These are phyloP conservation scores for Pogonocichla stellata DNA, from an alignment of 2,113 vertebrate species.

Conservation along the genomic window DNA sequence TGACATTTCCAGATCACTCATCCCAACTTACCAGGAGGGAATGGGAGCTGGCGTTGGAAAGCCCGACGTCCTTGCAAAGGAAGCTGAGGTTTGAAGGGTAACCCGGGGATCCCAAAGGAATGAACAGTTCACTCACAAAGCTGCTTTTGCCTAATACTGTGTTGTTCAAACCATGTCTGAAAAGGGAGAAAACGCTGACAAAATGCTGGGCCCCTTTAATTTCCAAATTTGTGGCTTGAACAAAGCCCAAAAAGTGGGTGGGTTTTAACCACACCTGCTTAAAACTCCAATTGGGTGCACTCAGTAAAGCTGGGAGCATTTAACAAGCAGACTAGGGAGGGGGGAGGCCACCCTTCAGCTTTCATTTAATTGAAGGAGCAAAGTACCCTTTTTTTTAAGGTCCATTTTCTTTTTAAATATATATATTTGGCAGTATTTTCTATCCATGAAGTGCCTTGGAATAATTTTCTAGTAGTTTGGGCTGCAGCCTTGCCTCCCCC, in stretches of 20 bases:
- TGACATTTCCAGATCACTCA: neutral
- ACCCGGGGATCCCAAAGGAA: constrained; percentile 16
- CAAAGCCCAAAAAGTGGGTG: constrained; percentile 1
- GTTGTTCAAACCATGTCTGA: neutral
- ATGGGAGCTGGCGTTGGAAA: neutral
- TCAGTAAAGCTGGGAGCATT: neutral
- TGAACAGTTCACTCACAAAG: neutral
- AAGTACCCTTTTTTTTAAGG: constrained; percentile 42
- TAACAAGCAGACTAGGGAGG: neutral
- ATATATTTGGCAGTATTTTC: constrained; percentile 71
- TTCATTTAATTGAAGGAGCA: constrained; percentile 55
- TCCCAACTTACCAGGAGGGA: neutral
- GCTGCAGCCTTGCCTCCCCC: constrained; percentile 65
- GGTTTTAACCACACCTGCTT: neutral
- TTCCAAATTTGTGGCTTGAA: constrained; percentile 41
- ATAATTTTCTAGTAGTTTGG: constrained; percentile 60
- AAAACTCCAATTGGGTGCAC: neutral
- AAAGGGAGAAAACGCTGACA: constrained; percentile 35
- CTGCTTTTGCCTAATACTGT: constrained; percentile 40
- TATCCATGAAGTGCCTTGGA: constrained; percentile 84
- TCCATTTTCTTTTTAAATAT: constrained; percentile 61
- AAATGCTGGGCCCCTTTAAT: constrained; percentile 43
- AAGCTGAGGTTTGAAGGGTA: constrained; percentile 25
- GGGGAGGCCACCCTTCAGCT: constrained; percentile 40
- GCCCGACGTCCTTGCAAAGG: neutral